A percentile compares a stretch with the other conserved stretches of the same genome.
Evolutionary conservation across 2,888 invertebrate species (phyloP).

Genomic region (Drosophila borealis): DNA sequence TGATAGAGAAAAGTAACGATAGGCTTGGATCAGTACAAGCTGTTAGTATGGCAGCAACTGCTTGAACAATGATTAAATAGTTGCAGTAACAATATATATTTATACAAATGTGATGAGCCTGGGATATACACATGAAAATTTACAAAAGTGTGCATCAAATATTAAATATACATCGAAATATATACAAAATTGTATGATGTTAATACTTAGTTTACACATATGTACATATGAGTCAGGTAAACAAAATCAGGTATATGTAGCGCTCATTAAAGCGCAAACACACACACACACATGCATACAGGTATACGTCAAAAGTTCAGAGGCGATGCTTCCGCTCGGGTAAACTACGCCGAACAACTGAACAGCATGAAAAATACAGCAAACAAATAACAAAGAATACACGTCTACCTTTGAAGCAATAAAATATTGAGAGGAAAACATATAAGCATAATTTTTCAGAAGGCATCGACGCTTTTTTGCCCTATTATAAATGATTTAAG

Average conservation of each 20-base stretch:
- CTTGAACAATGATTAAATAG: slow-evolving; percentile 25
- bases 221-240: slow-evolving; percentile 43
- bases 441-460: neutral
- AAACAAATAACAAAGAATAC: slow-evolving; percentile 56
- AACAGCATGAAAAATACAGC: slow-evolving; percentile 31
- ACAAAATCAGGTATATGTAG: slow-evolving; percentile 45
- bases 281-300: slow-evolving; percentile 20
- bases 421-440: slow-evolving; percentile 17
- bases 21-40: slow-evolving; percentile 51
- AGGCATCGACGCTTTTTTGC: no score
- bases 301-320: slow-evolving; percentile 56
- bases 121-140: neutral
- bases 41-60: slow-evolving; percentile 16
- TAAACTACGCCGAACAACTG: slow-evolving; percentile 31
- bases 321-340: slow-evolving; percentile 66
- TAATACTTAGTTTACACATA: slow-evolving; percentile 10
- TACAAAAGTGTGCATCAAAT: neutral
- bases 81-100: neutral
- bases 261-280: slow-evolving; percentile 63
- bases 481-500: no score
- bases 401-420: slow-evolving; percentile 18
- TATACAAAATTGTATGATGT: slow-evolving; percentile 11
- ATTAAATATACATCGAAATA: slow-evolving; percentile 3
- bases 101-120: neutral
- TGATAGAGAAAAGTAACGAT: slow-evolving; percentile 63